phyloP scores from a whole-genome alignment of 2,888 invertebrate genomes.

The Drosophila ustulata region DNA sequence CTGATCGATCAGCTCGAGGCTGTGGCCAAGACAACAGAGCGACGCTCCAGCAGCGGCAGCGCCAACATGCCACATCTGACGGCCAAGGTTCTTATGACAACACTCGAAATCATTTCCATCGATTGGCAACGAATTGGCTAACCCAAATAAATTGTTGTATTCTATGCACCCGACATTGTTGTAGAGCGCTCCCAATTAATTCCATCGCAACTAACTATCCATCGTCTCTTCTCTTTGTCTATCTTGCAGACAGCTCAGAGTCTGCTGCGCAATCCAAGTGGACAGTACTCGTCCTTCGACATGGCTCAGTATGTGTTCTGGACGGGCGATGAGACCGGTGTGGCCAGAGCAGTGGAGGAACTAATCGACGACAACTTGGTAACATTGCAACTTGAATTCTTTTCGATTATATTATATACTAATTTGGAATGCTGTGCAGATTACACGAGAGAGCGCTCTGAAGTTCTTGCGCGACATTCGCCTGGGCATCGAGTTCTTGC shows the following conservation, averaged over 20 bases:
- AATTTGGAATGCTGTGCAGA: conserved; percentile 85
- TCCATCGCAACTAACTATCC: not conserved
- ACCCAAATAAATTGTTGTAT: conserved; percentile 42
- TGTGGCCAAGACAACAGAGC: conserved; percentile 77
- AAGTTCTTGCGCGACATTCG: conserved; percentile 91
- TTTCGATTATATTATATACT: not conserved
- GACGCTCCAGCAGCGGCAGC: conserved; percentile 62
- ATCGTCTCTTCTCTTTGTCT: not conserved
- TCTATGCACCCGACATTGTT: conserved; percentile 15
- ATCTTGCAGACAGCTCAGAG: conserved; percentile 85
- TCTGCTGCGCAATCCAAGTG: conserved; percentile 86
- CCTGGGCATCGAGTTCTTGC: conserved; percentile 90
- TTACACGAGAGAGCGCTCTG: conserved; percentile 91
- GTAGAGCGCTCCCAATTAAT: not conserved
- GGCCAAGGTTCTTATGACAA: conserved; percentile 83
- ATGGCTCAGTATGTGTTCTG: conserved; percentile 94
- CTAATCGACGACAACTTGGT: conserved; percentile 92
- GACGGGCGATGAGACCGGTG: conserved; percentile 93
- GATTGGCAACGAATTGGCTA: conserved; percentile 66
- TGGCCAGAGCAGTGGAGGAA: conserved; percentile 91
- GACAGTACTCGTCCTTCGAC: conserved; percentile 91
- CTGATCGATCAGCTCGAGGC: conserved; percentile 75
- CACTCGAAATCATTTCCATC: conserved; percentile 20
- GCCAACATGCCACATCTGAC: conserved; percentile 67
- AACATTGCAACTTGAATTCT: not conserved